Evolutionary conservation across 2,888 invertebrate genomes (phyloP), one percentile per base, ranked within the genome.

Genomic region (Asteroscopus sphinx): DNA sequence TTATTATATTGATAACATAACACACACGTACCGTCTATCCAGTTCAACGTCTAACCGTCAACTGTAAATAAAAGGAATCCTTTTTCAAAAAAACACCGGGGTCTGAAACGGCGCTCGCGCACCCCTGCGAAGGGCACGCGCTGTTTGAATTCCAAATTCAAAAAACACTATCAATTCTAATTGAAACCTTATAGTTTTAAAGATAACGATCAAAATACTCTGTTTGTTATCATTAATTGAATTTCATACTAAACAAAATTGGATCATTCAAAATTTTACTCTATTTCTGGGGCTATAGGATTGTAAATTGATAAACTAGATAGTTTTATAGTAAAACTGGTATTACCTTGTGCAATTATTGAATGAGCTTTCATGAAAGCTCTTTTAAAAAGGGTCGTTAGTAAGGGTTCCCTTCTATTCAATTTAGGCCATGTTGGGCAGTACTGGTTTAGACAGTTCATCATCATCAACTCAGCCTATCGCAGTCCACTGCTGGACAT

Each of bases 121-220:
- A 93, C 92, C 93, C 93, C 83, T 87, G 80, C 80, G 67, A 72
- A 77, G 61, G 84, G 92, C 92, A 92, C 93, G 92, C 88, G 92
- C 90, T 82, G 57, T 56, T 65, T 56, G 44, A 63, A 73, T 61
- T 56, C 59, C 54, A 68, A 63, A 8, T 62, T 37, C 17, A 49
- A 63, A 46, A 36, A 36, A 37, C 1, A 7, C 16, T 5, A 12
- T 5, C 1, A 6, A 7, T 13, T 1, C 17, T 0, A 56, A 35
- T 33, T 13, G 0, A 0, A 4, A 53, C 44, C 37, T 55, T 78
- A 62, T 5, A 0, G 0, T 0, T 0, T 0, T 1, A 0, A 0
- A 0, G 0, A 2, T 16, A 58, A 55, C 32, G 55, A 26, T 41
- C 5, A 41, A 30, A 40, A 6, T 54, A 3, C 0, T 13, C 33